phyloP scores from a whole-genome alignment of 2,797 vertebrate species.

The Amphiprion clarkii region DNA sequence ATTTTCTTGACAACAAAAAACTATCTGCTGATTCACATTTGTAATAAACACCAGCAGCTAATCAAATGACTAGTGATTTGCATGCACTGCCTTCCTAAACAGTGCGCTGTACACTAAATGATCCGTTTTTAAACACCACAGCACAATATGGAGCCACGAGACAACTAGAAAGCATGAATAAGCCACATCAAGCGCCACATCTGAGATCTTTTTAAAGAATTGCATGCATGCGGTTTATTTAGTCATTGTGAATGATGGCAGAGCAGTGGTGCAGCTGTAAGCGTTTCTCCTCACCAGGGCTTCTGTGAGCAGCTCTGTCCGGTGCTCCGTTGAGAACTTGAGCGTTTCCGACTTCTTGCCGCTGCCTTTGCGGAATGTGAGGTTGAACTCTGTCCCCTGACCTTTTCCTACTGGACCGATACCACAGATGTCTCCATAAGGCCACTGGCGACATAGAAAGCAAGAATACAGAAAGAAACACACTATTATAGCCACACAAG shows the following conservation, averaged over 20 bases:
- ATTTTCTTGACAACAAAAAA: constrained; percentile 22
- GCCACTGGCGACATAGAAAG: constrained; percentile 87
- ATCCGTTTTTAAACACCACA: constrained; percentile 26
- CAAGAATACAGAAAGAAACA: constrained; percentile 19
- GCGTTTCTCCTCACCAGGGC: constrained; percentile 89
- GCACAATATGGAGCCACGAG: constrained; percentile 25
- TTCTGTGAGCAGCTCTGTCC: constrained; percentile 98
- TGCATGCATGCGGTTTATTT: not conserved
- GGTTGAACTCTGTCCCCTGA: constrained; percentile 97
- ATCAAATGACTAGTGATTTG: constrained; percentile 31
- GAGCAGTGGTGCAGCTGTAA: not conserved
- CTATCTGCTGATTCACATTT: constrained; percentile 32
- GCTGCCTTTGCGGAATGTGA: constrained; percentile 97
- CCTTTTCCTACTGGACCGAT: constrained; percentile 97
- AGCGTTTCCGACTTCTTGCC: constrained; percentile 98
- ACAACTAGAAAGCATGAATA: not conserved
- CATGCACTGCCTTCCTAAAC: constrained; percentile 33
- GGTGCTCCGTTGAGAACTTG: constrained; percentile 99
- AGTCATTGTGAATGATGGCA: not conserved
- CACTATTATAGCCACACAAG: not conserved
- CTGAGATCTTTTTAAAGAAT: not conserved
- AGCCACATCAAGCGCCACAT: constrained; percentile 8
- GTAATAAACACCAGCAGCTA: constrained; percentile 13
- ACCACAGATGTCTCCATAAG: constrained; percentile 98
- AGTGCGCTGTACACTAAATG: not conserved